A percentile compares a stretch with the other conserved stretches of the same genome.
These are phyloP conservation scores for Ptiloglossa arizonensis DNA, from an alignment of 1,140 invertebrate species.

Conservation along the genomic window DNA sequence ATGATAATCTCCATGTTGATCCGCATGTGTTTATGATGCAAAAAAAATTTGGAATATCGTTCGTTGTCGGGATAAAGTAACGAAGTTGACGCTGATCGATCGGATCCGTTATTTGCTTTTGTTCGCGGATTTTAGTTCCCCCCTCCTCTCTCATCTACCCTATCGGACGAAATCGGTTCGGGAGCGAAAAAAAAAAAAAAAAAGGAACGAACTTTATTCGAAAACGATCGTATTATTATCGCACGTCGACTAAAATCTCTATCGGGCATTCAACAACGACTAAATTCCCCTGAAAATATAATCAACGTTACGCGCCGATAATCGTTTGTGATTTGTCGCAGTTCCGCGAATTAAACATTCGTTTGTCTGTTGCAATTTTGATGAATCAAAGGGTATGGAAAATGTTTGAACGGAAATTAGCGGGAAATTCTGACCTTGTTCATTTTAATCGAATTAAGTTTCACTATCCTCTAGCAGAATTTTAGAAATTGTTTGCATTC, in stretches of 20 bases:
- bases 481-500: too few species aligned
- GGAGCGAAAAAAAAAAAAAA: neutral
- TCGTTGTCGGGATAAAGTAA: neutral
- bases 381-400: neutral
- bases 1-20: neutral
- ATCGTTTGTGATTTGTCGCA: conserved; percentile 22
- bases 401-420: neutral
- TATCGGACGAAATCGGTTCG: neutral
- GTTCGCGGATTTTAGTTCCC: neutral
- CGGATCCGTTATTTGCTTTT: neutral
- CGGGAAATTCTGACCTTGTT: too few species aligned
- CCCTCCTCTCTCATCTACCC: too few species aligned
- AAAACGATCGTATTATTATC: conserved; percentile 10
- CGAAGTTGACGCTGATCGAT: conserved; percentile 27
- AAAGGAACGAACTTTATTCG: neutral
- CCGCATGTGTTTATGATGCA: neutral
- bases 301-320: conserved; percentile 24
- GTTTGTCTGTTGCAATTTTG: neutral
- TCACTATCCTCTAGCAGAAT: too few species aligned
- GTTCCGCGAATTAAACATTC: conserved; percentile 12
- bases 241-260: neutral
- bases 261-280: neutral
- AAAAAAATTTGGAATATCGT: conserved; percentile 7
- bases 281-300: conserved; percentile 23
- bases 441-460: too few species aligned